These are phyloP conservation scores for Alcis repandata DNA, from an alignment of 2,888 invertebrate species.

Conservation along the genomic window DNA sequence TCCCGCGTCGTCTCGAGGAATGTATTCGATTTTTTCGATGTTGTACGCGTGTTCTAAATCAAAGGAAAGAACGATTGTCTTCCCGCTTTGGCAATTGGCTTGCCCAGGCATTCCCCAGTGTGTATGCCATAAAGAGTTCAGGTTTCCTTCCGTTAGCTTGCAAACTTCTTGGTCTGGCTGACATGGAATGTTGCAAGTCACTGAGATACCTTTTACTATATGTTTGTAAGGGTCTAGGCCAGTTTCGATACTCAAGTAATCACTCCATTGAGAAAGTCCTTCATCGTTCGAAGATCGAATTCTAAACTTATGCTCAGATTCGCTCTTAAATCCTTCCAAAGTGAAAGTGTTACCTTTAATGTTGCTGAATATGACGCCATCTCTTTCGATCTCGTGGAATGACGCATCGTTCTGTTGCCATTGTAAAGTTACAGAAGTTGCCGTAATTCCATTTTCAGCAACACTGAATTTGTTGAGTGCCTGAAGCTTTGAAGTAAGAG, in stretches of 20 bases:
- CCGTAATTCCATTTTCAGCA: conserved; percentile 54
- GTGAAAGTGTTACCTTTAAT: conserved; percentile 58
- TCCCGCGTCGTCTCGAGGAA: conserved; percentile 69
- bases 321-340: conserved; percentile 62
- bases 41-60: conserved; percentile 58
- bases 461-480: conserved; percentile 58
- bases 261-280: conserved; percentile 74
- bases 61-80: conserved; percentile 59
- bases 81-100: conserved; percentile 50
- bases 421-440: conserved; percentile 60
- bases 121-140: conserved; percentile 64
- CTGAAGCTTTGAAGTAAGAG: conserved; percentile 49
- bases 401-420: conserved; percentile 61
- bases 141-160: conserved; percentile 56
- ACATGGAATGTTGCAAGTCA: conserved; percentile 62
- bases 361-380: conserved; percentile 67
- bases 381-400: conserved; percentile 76
- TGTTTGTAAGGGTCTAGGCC: conserved; percentile 60
- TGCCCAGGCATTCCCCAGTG: conserved; percentile 56
- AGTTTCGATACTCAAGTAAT: conserved; percentile 58
- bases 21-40: conserved; percentile 69
- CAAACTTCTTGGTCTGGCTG: conserved; percentile 59
- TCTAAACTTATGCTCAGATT: conserved; percentile 66
- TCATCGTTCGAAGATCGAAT: conserved; percentile 64
- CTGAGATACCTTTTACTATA: conserved; percentile 60